Conservation (phyloP, 2,888 invertebrate genomes). For the Eupithecia exiguata region DNA sequence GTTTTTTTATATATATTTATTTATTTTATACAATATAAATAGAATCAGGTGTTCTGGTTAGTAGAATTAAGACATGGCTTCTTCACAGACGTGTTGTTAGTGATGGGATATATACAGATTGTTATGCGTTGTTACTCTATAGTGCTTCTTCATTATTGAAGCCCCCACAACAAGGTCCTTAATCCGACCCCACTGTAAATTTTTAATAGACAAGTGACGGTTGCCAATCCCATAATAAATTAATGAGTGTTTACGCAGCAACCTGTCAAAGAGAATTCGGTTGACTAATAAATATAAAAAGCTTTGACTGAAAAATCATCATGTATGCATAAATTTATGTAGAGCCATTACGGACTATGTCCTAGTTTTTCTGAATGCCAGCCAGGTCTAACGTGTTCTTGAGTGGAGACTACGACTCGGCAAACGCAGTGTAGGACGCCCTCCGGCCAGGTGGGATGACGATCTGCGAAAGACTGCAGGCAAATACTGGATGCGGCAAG, state of each 20-base stretch:
- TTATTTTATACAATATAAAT: too few relatives aligned
- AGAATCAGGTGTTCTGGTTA: not conserved
- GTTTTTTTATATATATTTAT: too few relatives aligned
- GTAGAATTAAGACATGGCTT: too few relatives aligned
- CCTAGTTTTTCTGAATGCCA: not conserved
- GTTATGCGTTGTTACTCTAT: not conserved
- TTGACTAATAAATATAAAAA: not conserved
- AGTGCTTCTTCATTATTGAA: not conserved
- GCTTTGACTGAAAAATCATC: not conserved
- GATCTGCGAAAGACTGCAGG: too few relatives aligned
- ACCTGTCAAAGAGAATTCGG: conserved; percentile 34
- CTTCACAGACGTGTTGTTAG: too few relatives aligned
- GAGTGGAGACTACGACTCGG: too few relatives aligned
- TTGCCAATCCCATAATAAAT: conserved; percentile 36
- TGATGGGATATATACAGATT: too few relatives aligned
- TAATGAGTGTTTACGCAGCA: conserved; percentile 34
- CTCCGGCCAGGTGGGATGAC: too few relatives aligned
- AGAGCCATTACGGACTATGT: not conserved
- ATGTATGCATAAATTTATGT: not conserved
- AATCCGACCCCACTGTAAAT: conserved; percentile 37
- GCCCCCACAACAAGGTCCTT: conserved; percentile 4
- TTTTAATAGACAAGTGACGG: conserved; percentile 40
- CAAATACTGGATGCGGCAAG: too few relatives aligned
- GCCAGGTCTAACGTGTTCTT: too few relatives aligned
- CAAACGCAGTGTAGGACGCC: too few relatives aligned